Evolutionary conservation across 2,797 vertebrate genomes (phyloP).

Genomic region (Eleutherodactylus coqui): DNA sequence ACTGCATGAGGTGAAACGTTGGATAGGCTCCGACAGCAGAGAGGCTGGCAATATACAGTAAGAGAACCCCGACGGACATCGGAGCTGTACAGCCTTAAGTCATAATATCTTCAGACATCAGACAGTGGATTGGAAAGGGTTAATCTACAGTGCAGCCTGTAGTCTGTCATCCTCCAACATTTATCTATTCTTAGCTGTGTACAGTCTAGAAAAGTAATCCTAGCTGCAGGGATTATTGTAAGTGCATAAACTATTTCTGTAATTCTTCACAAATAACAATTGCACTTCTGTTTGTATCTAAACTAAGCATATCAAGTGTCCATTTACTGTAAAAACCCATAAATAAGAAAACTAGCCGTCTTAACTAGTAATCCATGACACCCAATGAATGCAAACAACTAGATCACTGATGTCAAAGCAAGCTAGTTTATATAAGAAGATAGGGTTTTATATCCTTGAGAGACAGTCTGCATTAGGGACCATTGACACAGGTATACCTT

Average conservation of each 20-base stretch:
- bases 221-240: not conserved
- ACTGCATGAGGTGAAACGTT: no score
- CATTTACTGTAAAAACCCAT: not conserved
- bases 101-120: no score
- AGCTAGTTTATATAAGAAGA: not conserved
- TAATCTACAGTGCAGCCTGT: no score
- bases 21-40: no score
- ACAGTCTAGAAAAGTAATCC: conserved; percentile 1
- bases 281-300: not conserved
- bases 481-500: no score
- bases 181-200: not conserved
- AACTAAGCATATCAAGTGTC: not conserved
- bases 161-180: not conserved
- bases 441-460: not conserved
- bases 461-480: no score
- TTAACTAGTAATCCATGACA: not conserved
- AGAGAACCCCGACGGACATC: no score
- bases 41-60: no score
- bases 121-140: no score
- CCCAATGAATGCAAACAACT: not conserved
- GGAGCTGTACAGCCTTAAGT: no score
- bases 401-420: not conserved
- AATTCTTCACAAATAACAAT: not conserved
- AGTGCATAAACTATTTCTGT: conserved; percentile 12
- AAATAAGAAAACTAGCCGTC: not conserved